A percentile compares a stretch with the other conserved stretches of the same genome.
These are phyloP conservation scores for Gerris lacustris DNA, from an alignment of 2,888 invertebrate species.

Conservation along the genomic window DNA sequence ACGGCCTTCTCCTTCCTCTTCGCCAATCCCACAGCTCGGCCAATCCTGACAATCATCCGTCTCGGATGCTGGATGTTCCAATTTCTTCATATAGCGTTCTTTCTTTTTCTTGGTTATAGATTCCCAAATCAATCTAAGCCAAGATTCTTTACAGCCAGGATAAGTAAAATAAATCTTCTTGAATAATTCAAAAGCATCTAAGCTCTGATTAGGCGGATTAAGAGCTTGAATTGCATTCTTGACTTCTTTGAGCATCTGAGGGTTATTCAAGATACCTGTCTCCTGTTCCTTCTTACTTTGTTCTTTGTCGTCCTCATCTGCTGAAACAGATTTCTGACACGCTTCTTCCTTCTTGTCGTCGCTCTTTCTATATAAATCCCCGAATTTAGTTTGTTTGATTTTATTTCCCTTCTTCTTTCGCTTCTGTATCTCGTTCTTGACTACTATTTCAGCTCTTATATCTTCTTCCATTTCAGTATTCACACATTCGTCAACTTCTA, in stretches of 20 bases:
- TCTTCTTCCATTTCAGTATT: no score
- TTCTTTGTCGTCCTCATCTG: slow-evolving; percentile 19
- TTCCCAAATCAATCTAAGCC: slow-evolving; percentile 38
- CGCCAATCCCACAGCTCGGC: no score
- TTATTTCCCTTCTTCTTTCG: no score
- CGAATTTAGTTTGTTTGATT: background rate
- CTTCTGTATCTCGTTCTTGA: no score
- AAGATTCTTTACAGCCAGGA: slow-evolving; percentile 24
- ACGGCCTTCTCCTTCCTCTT: no score
- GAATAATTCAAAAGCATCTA: slow-evolving; percentile 37
- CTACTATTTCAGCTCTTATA: no score
- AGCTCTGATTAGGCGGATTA: slow-evolving; percentile 40
- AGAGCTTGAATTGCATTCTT: background rate
- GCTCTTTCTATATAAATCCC: background rate
- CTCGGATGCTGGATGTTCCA: no score
- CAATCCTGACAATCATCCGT: no score
- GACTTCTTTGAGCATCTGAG: background rate
- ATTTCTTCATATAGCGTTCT: slow-evolving; percentile 36
- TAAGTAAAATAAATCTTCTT: slow-evolving; percentile 33
- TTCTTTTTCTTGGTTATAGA: slow-evolving; percentile 36
- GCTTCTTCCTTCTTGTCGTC: background rate
- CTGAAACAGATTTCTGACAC: background rate
- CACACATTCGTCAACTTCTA: no score
- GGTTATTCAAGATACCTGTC: background rate
- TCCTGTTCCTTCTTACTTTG: slow-evolving; percentile 2